A percentile compares a stretch with the other conserved stretches of the same genome.
Conservation (phyloP, 2,113 vertebrate genomes). For the Nyctibius bracteatus region DNA sequence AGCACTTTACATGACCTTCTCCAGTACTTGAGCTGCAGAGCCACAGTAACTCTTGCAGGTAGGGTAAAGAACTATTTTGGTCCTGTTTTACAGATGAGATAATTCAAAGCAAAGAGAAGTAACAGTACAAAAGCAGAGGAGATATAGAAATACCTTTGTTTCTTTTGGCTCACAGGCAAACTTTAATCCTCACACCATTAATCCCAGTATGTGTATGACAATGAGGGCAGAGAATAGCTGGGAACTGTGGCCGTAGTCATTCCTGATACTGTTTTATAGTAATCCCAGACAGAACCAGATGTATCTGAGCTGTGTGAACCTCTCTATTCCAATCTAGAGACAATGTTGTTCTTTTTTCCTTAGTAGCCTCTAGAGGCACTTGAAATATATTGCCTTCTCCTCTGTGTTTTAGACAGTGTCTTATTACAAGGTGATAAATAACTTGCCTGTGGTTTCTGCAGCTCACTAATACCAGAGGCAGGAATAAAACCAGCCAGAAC, state of each 20-base stretch:
- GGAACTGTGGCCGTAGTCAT: neutral
- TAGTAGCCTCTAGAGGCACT: neutral
- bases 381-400: neutral
- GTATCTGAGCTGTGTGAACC: neutral
- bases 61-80: neutral
- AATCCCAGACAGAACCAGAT: neutral
- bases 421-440: conserved; percentile 20
- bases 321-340: neutral
- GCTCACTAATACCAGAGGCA: neutral
- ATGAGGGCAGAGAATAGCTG: neutral
- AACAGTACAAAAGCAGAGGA: neutral
- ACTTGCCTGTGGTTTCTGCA: neutral
- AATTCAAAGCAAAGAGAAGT: neutral
- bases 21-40: neutral
- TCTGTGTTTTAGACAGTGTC: neutral
- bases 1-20: neutral
- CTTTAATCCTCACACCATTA: neutral
- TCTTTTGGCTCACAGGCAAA: neutral
- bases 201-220: neutral
- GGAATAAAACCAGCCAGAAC: neutral
- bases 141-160: neutral
- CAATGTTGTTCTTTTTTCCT: neutral
- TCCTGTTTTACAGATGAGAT: neutral
- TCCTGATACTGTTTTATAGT: neutral
- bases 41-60: neutral